Base-by-base conservation (phyloP, 92 coral and sea anemone species). In the Porites divaricata region DNA sequence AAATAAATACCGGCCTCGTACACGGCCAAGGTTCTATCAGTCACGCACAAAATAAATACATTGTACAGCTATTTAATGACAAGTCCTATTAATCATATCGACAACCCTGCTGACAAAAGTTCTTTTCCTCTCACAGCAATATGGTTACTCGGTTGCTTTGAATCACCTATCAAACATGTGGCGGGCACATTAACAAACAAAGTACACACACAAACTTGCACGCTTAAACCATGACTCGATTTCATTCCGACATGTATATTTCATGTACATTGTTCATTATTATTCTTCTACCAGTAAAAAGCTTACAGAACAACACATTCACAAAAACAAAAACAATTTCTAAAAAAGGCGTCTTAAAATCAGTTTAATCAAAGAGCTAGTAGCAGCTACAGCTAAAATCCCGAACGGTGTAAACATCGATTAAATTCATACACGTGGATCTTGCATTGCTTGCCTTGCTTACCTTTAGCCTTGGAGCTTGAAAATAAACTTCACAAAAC, bases 401-500 rank as follows among this genome's bases (percentile, higher is more conserved):
- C 24, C 67, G 63, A 58, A 58, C 63, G 16, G 20, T 61, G 11
- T 15, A n/a, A 64, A 16, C 6, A 23, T 17, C 14, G 59, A 11
- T 63, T 25, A 63, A 63, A n/a, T 63, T 63, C 68, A 17, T 48
- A 25, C 74, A 78, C 83, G 74, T 78, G 83, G 62, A 78, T 8
- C 20, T 8, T 8, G 35, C 66, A 25, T 24, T 35, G 15, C 9
- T 19, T 28, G 9, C 12, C 11, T 28, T 1, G 49, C 85, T 83
- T 93, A 95, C 99, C 99, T 96, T 96, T 1, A 96, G 93, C 58
- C 98, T 86, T 63, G 99, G 93, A 53, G 97, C 99, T 89, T 96
- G 99, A 82, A 96, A 96, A 66, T 96, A 96, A 17, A 96, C 99
- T 80, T 96, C 99, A 78, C 99, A 92, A 86, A 96, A 96, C 90